phyloP scores from a whole-genome alignment of 2,888 invertebrate species.

The Autographa gamma region DNA sequence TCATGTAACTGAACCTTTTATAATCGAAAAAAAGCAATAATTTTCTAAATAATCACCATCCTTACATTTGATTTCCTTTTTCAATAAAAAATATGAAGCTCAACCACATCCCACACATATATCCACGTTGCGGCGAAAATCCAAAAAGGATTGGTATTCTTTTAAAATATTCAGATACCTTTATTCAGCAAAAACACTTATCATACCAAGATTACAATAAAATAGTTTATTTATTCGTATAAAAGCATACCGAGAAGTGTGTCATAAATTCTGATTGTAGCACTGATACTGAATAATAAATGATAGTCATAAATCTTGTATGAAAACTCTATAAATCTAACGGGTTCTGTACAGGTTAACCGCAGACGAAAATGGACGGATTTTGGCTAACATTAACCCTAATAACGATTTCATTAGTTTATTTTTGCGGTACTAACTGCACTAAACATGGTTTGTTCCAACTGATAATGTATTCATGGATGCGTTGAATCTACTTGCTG shows the following conservation, averaged over 20 bases:
- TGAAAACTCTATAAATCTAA: slow-evolving; percentile 86
- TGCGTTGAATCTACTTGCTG: slow-evolving; percentile 19
- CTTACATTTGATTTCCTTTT: not conserved
- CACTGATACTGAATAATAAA: slow-evolving; percentile 87
- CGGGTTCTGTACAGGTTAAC: slow-evolving; percentile 75
- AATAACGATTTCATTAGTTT: slow-evolving; percentile 58
- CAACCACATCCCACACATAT: slow-evolving; percentile 9
- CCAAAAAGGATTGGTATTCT: slow-evolving; percentile 20
- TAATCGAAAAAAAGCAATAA: not conserved
- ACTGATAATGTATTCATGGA: slow-evolving; percentile 39
- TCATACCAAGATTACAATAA: slow-evolving; percentile 64
- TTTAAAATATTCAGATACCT: slow-evolving; percentile 43
- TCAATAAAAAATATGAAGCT: not conserved
- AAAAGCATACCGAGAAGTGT: slow-evolving; percentile 81
- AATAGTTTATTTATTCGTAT: slow-evolving; percentile 77
- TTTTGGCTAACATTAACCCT: slow-evolving; percentile 53
- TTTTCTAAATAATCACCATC: not conserved
- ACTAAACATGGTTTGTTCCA: slow-evolving; percentile 12
- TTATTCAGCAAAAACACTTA: slow-evolving; percentile 54
- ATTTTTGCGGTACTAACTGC: slow-evolving; percentile 44
- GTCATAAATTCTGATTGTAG: slow-evolving; percentile 85
- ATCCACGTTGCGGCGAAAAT: slow-evolving; percentile 14
- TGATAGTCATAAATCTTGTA: slow-evolving; percentile 85
- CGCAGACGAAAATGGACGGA: slow-evolving; percentile 57
- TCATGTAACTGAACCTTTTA: not conserved